Evolutionary conservation across 1,140 invertebrate species (phyloP).

Genomic region (Neotoxoptera formosana): DNA sequence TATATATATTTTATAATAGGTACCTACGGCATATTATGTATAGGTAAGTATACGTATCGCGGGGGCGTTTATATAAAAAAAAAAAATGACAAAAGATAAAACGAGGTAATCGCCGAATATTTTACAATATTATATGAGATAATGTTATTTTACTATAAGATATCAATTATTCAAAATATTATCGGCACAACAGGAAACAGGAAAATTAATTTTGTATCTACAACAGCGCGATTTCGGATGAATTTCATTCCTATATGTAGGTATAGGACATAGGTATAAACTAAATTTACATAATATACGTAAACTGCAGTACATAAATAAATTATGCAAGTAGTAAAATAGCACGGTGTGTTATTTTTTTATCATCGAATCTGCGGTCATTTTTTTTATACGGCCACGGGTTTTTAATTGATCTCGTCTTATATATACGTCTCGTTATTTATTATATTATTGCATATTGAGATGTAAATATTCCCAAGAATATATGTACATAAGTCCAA

Average conservation of each 20-base stretch:
- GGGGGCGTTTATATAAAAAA: too few relatives aligned
- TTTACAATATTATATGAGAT: background rate
- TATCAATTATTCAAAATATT: background rate
- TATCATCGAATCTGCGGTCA: background rate
- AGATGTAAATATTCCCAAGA: background rate
- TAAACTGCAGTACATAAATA: background rate
- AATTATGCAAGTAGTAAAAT: background rate
- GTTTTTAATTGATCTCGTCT: background rate
- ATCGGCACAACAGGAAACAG: background rate
- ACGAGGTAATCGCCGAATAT: too few relatives aligned
- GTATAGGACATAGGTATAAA: background rate
- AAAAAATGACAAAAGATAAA: too few relatives aligned
- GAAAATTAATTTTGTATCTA: background rate
- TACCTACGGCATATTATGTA: background rate
- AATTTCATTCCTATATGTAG: background rate
- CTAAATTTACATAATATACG: too few relatives aligned
- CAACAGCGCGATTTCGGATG: background rate
- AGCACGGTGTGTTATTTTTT: background rate
- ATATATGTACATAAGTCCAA: background rate
- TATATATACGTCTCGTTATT: background rate
- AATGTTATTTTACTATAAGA: too few relatives aligned
- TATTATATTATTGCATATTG: background rate
- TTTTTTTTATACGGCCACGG: background rate
- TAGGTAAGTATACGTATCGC: too few relatives aligned
- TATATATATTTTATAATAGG: background rate